Evolutionary conservation across 2,113 vertebrate species (phyloP), one percentile per base, ranked within the genome.

Genomic region (Austrofundulus limnaeus): DNA sequence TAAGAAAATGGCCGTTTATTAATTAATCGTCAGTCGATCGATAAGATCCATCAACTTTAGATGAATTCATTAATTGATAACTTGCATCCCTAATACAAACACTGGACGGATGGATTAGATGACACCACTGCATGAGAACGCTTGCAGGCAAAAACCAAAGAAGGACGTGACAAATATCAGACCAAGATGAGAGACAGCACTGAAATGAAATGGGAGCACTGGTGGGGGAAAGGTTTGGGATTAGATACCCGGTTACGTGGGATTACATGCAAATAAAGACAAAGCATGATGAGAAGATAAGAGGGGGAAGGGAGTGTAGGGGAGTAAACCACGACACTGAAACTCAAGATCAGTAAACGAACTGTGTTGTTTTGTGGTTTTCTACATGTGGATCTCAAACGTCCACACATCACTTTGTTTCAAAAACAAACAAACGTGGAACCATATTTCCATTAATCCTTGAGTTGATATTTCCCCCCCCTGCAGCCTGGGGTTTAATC

Each of bases 311-410:
- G 58, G 43, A 9, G 31, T 5, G 31, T 2, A 64, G 61, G 48
- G 37, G 61, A 64, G 58, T 21, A 41, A 42, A 21, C 20, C 23
- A 10, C 0, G 24, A n/a, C n/a, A 46, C 50, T 41, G n/a, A n/a
- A 60, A 60, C 50, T 61, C 31, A 43, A 49, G 63, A 66, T 63
- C 70, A 39, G 56, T 39, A 66, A 61, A 46, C 25, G 34, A 53
- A 45, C 62, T 19, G 66, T 47, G 31, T 39, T 9, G 38, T 53
- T 5, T 28, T 28, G 28, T n/a, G n/a, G n/a, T n/a, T n/a, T n/a
- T n/a, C n/a, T n/a, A n/a, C n/a, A n/a, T n/a, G n/a, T n/a, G n/a
- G n/a, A n/a, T 28, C 28, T 28, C 28, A 28, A 28, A 28, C 31
- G 31, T 8, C 5, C 31, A 19, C 42, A 45, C 17, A 45, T 9